These are phyloP conservation scores for Phocoena sinus DNA, from an alignment of 2,113 vertebrate genomes.

Conservation along the genomic window DNA sequence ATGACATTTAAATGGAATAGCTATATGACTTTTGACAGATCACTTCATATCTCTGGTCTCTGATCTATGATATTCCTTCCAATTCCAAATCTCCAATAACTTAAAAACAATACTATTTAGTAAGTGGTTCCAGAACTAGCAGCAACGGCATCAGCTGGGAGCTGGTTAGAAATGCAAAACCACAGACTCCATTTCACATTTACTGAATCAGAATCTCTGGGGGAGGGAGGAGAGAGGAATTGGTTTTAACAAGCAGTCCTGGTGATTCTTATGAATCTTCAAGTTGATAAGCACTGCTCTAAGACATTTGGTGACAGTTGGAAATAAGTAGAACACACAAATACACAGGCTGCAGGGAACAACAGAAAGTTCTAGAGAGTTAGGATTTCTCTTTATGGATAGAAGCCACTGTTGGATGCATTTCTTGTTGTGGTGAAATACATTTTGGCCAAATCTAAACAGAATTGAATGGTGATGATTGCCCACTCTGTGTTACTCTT, in stretches of 20 bases:
- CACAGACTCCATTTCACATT: not conserved
- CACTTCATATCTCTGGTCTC: not conserved
- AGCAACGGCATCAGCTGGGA: not conserved
- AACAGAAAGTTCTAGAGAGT: not conserved
- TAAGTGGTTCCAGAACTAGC: not conserved
- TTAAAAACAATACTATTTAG: not conserved
- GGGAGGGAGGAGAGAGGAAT: accelerated
- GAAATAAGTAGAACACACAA: not conserved
- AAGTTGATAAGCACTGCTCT: not conserved
- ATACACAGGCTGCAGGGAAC: not conserved
- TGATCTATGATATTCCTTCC: not conserved
- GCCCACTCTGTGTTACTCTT: not conserved
- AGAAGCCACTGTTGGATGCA: not conserved
- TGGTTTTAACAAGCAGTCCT: not conserved
- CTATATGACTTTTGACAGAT: not conserved
- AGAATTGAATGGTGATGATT: accelerated
- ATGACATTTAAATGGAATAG: not conserved
- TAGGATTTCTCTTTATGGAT: not conserved
- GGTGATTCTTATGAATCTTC: not conserved
- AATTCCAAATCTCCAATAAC: not conserved
- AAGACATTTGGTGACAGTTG: not conserved
- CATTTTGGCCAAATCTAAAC: not conserved
- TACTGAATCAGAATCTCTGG: not conserved
- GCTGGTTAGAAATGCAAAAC: not conserved
- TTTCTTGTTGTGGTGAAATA: not conserved